Percentiles rank a stretch among this genome's conserved stretches.
Evolutionary conservation across 2,888 invertebrate genomes (phyloP).

Genomic region (Chelonus formosanus): DNA sequence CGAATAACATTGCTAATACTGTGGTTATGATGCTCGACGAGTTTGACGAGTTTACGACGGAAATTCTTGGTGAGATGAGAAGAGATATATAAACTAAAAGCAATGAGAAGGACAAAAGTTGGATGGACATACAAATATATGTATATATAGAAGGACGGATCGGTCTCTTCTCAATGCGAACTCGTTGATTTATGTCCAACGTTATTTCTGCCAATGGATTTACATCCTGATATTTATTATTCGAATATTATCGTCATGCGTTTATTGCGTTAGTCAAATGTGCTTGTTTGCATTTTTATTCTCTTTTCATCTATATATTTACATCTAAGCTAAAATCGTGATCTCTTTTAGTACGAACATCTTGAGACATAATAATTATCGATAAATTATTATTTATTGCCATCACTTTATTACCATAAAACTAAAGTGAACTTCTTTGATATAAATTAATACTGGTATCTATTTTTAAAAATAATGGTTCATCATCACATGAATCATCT

Average conservation of each 20-base stretch:
- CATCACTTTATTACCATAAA: too few relatives aligned
- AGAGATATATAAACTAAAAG: slow-evolving; percentile 12
- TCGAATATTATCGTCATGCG: slow-evolving; percentile 61
- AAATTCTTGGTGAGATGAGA: slow-evolving; percentile 35
- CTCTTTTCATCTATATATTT: slow-evolving; percentile 24
- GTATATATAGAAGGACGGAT: slow-evolving; percentile 38
- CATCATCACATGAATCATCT: too few relatives aligned
- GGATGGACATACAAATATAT: slow-evolving; percentile 49
- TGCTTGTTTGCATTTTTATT: slow-evolving; percentile 22
- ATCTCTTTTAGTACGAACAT: not conserved
- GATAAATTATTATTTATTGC: too few relatives aligned
- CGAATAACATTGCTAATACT: slow-evolving; percentile 45
- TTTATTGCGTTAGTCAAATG: slow-evolving; percentile 63
- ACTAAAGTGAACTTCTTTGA: too few relatives aligned
- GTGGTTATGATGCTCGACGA: slow-evolving; percentile 58
- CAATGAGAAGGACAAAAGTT: slow-evolving; percentile 27
- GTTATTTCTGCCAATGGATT: slow-evolving; percentile 65
- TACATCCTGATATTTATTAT: slow-evolving; percentile 65
- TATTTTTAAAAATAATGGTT: too few relatives aligned
- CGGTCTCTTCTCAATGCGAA: slow-evolving; percentile 23
- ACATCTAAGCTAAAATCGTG: not conserved
- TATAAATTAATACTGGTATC: too few relatives aligned
- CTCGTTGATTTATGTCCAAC: slow-evolving; percentile 63
- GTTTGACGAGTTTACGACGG: slow-evolving; percentile 64
- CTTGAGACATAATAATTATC: too few relatives aligned